Base-by-base conservation (phyloP, 2,888 invertebrate species). In the Antheraea assamensis region DNA sequence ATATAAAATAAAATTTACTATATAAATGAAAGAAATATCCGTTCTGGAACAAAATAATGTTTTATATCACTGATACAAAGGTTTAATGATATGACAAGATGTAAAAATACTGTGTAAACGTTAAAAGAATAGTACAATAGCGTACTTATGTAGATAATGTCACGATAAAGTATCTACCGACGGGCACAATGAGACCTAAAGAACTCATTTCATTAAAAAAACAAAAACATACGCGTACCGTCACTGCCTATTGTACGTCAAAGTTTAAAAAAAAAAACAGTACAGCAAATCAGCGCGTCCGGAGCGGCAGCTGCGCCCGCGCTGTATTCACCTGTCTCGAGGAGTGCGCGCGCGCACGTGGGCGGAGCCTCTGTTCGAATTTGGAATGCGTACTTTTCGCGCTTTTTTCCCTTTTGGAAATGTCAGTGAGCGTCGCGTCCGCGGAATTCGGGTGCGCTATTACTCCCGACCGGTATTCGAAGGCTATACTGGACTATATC, bases 391-490 rank as follows among this genome's bases (percentile, higher is more conserved):
- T 81, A 80, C 82, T 89, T 91, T 90, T 87, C 90, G 86, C 90
- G 87, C 89, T 88, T 90, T 90, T 80, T 90, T 88, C 85, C 76
- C 81, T 64, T 64, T 64, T 30, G 61, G 27, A 17, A 64, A 64
- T 30, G 61, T 58, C 58, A 58, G 15, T 15, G 24, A 24, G 85
- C 88, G 78, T 84, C 81, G 82, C 82, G 82, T 76, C 83, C 68
- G 76, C 88, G 92, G 93, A 93, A 94, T 93, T 93, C 90, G 92
- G 93, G 94, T 94, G 94, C 94, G 92, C 94, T 94, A 94, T 94
- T 94, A 87, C 92, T 89, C 85, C 80, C 85, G 83, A 82, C 87
- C 93, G 94, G 93, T 94, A 94, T 89, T 90, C 89, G 91, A 90
- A 92, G 90, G 88, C 91, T 89, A 90, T 88, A 83, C 85, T 85